phyloP scores from a whole-genome alignment of 2,113 vertebrate species.

The Lepus americanus region DNA sequence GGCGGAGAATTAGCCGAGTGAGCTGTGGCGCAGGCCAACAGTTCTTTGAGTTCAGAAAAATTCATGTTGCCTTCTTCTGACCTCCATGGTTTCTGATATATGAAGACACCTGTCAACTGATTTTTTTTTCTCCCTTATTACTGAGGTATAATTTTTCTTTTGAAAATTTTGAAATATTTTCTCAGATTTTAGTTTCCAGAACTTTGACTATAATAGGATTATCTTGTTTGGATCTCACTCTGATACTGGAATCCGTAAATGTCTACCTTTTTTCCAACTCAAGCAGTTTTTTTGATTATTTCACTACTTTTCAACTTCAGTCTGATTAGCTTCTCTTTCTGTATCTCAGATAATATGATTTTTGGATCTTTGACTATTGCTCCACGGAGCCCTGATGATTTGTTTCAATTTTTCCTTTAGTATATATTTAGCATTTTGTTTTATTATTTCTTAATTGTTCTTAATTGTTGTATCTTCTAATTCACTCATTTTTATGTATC shows the following conservation, averaged over 20 bases:
- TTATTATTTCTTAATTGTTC: background rate
- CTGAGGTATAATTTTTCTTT: background rate
- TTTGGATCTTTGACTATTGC: background rate
- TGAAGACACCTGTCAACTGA: background rate
- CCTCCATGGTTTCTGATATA: background rate
- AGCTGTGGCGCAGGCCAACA: no score
- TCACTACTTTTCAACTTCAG: background rate
- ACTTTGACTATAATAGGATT: background rate
- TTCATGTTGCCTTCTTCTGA: background rate
- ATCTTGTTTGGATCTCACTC: background rate
- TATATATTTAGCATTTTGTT: no score
- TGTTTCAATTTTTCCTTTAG: background rate
- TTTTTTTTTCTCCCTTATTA: background rate
- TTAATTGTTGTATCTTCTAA: background rate
- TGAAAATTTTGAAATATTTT: background rate
- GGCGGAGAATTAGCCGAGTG: no score
- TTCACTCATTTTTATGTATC: background rate
- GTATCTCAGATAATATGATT: background rate
- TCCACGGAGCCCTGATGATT: accelerated
- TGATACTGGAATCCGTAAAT: background rate
- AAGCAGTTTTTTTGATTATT: background rate
- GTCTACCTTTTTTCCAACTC: background rate
- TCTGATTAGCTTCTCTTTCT: background rate
- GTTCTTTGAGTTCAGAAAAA: background rate
- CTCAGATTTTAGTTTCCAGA: background rate